Base-by-base conservation (phyloP, 2,888 invertebrate genomes). In the Netelia fuscicornis region DNA sequence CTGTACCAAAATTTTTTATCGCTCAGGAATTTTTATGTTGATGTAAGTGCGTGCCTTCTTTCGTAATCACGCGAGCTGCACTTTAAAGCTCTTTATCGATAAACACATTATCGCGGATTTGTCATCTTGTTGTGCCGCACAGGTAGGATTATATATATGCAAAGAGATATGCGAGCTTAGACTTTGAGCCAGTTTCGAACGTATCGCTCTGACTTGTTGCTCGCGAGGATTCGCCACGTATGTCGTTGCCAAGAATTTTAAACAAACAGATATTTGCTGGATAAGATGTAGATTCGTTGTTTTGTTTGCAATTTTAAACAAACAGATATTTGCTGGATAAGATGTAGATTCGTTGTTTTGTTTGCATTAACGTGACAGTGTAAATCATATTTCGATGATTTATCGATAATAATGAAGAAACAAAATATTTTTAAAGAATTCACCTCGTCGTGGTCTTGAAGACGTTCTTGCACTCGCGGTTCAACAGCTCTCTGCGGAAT, bases 401-500 rank as follows among this genome's bases (percentile, higher is more conserved):
- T 42, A 30, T 65, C 5, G 9, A 8, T 20, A 70, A 62, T 58
- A 64, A 44, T 1, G 58, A 65, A 42, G 2, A 5, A 37, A 25
- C 23, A 65, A 52, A 52, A 68, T 52, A 62, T 67, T 71, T n/a
- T 56, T 54, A 20, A 2, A 37, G 30, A 42, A 71, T 79, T 44
- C 96, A 98, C 98, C 98, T 98, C 93, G 97, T 96, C 91, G 97
- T 97, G 94, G 96, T 97, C 95, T 97, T 97, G 95, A 98, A 98
- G 95, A 98, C 98, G 93, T 98, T 97, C 94, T 97, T 97, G 92
- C 97, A 97, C 94, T 98, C 98, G 92, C 98, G 96, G 94, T 98
- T 98, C 97, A 98, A 97, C 88, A 98, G 95, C 94, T 98, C 98
- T 89, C 97, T 97, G 91, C 98, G 96, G 95, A 98, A 98, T 95